phyloP scores from a whole-genome alignment of 92 coral and sea anemone species.

The Montipora capitata region DNA sequence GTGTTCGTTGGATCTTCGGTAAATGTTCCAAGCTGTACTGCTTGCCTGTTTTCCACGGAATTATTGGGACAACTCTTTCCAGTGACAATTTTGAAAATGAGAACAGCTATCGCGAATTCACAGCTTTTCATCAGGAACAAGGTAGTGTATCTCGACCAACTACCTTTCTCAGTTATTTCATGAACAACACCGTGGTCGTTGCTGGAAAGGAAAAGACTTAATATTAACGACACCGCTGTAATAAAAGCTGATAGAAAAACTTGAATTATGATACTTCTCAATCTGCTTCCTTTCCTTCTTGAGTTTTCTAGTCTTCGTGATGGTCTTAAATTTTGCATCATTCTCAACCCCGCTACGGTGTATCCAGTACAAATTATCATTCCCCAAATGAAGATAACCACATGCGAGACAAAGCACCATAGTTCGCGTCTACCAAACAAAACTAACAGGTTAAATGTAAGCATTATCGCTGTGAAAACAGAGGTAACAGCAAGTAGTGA shows the following conservation, averaged over 20 bases:
- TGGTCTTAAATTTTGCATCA: conserved; percentile 76
- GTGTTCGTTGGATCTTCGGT: not conserved
- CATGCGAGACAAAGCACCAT: conserved; percentile 65
- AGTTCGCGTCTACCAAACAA: conserved; percentile 39
- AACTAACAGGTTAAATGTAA: conserved; percentile 62
- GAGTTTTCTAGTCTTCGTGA: conserved; percentile 59
- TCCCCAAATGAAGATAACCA: conserved; percentile 65
- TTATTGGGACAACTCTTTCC: conserved; percentile 15
- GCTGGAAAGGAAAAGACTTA: conserved; percentile 38
- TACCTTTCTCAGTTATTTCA: not conserved
- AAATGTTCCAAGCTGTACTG: conserved; percentile 40
- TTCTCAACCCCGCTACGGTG: conserved; percentile 72
- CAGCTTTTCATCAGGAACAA: conserved; percentile 41
- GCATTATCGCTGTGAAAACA: conserved; percentile 30
- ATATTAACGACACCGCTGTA: conserved; percentile 50
- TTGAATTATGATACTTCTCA: conserved; percentile 37
- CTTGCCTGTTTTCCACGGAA: conserved; percentile 15
- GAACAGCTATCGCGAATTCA: conserved; percentile 54
- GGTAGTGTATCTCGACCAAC: conserved; percentile 72
- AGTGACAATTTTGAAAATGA: conserved; percentile 69
- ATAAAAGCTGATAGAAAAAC: conserved; percentile 53
- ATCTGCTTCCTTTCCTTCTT: conserved; percentile 9
- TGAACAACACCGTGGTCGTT: conserved; percentile 66
- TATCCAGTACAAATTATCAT: conserved; percentile 77
- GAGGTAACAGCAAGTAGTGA: conserved; percentile 63